Evolutionary conservation across 2,888 invertebrate genomes (phyloP).

Genomic region (Pteria penguin): DNA sequence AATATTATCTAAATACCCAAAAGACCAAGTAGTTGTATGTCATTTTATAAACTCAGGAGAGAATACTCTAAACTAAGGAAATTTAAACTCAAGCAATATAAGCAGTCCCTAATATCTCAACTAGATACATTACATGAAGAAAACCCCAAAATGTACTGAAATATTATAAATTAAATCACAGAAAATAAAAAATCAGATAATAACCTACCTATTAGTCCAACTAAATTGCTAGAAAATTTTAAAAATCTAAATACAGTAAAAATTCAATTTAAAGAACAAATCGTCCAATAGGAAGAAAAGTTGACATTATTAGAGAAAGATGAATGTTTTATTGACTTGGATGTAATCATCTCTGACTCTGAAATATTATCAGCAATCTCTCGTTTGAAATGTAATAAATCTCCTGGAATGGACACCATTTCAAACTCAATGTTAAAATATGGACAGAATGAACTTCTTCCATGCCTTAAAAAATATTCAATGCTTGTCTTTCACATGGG

Average conservation of each 20-base stretch:
- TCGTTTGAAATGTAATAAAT: not conserved
- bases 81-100: not conserved
- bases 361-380: not conserved
- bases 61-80: not conserved
- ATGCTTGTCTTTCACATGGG: conserved; percentile 3
- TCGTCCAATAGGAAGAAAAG: not conserved
- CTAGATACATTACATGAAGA: not conserved
- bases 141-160: not conserved
- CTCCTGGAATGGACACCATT: conserved; percentile 9
- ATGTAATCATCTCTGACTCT: not conserved
- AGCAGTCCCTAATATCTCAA: not conserved
- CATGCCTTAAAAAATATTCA: conserved; percentile 24
- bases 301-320: not conserved
- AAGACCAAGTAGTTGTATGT: too few relatives aligned
- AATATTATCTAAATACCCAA: too few relatives aligned
- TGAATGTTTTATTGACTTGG: not conserved
- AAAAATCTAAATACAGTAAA: too few relatives aligned
- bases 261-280: not conserved
- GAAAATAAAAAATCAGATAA: not conserved
- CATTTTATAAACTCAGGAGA: too few relatives aligned
- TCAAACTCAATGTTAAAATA: conserved; percentile 12
- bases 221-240: too few relatives aligned
- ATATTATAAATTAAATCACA: not conserved
- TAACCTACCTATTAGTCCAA: not conserved
- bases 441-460: conserved; percentile 6